A percentile compares a stretch with the other conserved stretches of the same genome.
These are phyloP conservation scores for Reinhardtius hippoglossoides DNA, from an alignment of 2,113 vertebrate species.

Conservation along the genomic window DNA sequence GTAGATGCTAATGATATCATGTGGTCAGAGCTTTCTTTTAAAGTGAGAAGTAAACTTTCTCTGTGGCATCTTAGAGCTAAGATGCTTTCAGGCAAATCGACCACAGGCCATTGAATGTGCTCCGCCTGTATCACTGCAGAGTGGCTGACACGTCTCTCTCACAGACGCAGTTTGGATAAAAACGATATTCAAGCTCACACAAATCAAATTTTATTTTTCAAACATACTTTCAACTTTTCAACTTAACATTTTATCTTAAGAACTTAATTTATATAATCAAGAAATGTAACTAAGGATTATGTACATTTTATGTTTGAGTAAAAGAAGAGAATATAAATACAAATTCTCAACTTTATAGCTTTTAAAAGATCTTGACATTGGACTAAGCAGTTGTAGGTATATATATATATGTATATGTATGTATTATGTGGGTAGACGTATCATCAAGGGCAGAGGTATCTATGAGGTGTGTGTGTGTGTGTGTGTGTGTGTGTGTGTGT, in stretches of 20 bases:
- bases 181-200: too few relatives aligned
- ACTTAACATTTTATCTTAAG: too few relatives aligned
- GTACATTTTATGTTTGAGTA: neutral
- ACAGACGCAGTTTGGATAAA: neutral
- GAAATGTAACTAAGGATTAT: neutral
- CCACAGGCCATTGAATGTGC: neutral
- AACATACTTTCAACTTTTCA: too few relatives aligned
- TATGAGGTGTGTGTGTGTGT: neutral
- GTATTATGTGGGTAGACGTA: neutral
- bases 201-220: too few relatives aligned
- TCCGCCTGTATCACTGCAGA: neutral
- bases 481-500: conserved; percentile 27
- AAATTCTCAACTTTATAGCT: neutral
- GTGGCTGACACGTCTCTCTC: neutral
- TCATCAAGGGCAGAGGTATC: too few relatives aligned
- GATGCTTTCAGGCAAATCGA: neutral
- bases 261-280: too few relatives aligned
- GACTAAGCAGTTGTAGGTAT: neutral
- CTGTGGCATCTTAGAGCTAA: neutral
- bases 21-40: neutral
- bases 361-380: neutral
- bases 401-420: neutral
- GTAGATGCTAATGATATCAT: neutral
- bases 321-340: neutral
- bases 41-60: neutral